Evolutionary conservation across 92 coral and sea anemone genomes (phyloP).

Genomic region (Bergia puertoricense): DNA sequence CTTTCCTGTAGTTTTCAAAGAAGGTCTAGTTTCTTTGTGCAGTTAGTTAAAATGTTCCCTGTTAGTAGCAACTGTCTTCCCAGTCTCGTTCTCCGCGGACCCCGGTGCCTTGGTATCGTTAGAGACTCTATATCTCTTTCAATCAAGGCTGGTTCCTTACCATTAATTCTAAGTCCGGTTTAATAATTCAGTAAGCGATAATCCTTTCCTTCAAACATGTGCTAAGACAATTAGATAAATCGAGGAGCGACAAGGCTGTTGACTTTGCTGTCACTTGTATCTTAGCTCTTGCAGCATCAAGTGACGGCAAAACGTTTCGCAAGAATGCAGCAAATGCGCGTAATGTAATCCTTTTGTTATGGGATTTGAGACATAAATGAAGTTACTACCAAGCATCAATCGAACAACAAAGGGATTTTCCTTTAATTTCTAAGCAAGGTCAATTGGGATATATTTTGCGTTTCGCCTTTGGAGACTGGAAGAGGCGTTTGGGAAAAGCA

Average conservation of each 20-base stretch:
- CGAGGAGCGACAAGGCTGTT: constrained; percentile 13
- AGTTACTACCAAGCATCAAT: not conserved
- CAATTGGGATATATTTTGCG: not conserved
- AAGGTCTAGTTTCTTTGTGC: not conserved
- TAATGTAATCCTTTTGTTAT: constrained; percentile 35
- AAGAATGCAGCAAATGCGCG: constrained; percentile 24
- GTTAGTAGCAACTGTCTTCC: not conserved
- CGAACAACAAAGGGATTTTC: not conserved
- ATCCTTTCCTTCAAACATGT: constrained; percentile 30
- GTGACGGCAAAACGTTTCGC: constrained; percentile 22
- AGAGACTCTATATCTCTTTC: not conserved
- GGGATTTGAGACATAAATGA: constrained; percentile 26
- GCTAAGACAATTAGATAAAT: constrained; percentile 28
- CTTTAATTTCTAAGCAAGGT: not conserved
- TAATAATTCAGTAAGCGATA: constrained; percentile 20
- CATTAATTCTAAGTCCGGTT: not conserved
- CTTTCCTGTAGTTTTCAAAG: not conserved
- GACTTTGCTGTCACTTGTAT: constrained; percentile 32
- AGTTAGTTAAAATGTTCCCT: not conserved
- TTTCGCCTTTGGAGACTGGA: not conserved
- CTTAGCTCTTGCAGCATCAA: constrained; percentile 18
- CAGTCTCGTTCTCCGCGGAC: not conserved
- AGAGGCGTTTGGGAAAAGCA: constrained; percentile 5
- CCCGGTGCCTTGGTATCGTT: not conserved
- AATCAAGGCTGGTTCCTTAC: not conserved